Evolutionary conservation across 2,113 vertebrate species (phyloP).

Genomic region (Pterophyllum scalare): DNA sequence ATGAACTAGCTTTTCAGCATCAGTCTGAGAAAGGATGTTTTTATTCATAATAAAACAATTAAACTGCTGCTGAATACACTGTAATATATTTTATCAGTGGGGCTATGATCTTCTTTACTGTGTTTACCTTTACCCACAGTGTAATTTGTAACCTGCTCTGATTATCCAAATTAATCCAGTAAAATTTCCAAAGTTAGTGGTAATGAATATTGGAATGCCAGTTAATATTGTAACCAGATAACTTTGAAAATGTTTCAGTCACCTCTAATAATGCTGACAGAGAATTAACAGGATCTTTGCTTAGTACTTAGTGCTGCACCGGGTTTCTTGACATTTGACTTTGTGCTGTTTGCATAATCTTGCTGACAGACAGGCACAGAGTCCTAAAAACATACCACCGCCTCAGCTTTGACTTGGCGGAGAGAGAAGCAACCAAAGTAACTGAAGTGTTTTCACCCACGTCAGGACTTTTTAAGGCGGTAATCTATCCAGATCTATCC

Average conservation of each 20-base stretch:
- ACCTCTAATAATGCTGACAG: too few relatives aligned
- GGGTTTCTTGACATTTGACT: not conserved
- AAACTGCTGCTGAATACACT: not conserved
- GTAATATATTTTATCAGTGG: not conserved
- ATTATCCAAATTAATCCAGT: not conserved
- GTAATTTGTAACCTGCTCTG: not conserved
- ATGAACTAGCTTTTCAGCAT: too few relatives aligned
- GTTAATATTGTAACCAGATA: too few relatives aligned
- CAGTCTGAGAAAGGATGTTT: too few relatives aligned
- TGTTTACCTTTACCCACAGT: not conserved
- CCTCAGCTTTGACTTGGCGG: not conserved
- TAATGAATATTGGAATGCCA: not conserved
- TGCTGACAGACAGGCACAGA: not conserved
- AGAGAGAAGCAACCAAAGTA: not conserved
- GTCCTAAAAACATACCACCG: accelerated
- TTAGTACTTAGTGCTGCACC: not conserved
- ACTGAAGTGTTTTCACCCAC: not conserved
- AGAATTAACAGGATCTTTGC: too few relatives aligned
- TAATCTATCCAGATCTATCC: not conserved
- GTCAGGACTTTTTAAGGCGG: not conserved
- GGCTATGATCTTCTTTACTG: not conserved
- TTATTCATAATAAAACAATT: not conserved
- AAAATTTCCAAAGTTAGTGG: not conserved
- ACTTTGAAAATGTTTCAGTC: too few relatives aligned
- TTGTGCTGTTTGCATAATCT: not conserved